Conservation (phyloP, 2,888 invertebrate genomes). For the Campoplex capitator region DNA sequence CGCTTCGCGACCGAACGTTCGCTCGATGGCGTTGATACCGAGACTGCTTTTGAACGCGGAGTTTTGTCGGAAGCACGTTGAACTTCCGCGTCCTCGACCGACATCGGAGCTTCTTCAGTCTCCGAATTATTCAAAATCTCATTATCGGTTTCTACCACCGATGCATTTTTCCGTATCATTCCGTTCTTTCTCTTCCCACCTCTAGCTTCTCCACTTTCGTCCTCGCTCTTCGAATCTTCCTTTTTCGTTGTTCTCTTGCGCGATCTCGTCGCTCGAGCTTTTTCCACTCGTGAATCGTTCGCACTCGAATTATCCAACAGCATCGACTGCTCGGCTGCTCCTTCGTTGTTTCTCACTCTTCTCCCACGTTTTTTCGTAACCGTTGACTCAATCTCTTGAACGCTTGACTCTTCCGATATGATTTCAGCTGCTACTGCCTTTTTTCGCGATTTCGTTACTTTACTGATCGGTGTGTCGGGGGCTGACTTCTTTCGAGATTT, state of each 20-base stretch:
- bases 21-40: conserved; percentile 51
- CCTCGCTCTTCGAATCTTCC: conserved; percentile 32
- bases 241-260: conserved; percentile 60
- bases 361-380: conserved; percentile 61
- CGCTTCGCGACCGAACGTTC: conserved; percentile 25
- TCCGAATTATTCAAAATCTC: conserved; percentile 22
- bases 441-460: conserved; percentile 55
- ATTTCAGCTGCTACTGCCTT: conserved; percentile 31
- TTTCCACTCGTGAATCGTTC: conserved; percentile 49
- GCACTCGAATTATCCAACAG: conserved; percentile 36
- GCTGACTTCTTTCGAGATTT: conserved; percentile 34
- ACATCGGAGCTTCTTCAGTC: conserved; percentile 17
- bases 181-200: conserved; percentile 7
- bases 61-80: conserved; percentile 43
- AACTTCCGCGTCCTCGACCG: conserved; percentile 65
- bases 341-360: conserved; percentile 53
- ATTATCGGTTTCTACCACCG: conserved; percentile 3
- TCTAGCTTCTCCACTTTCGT: conserved; percentile 13
- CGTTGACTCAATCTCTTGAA: conserved; percentile 14
- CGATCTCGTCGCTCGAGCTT: conserved; percentile 27
- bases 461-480: conserved; percentile 24
- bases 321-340: conserved; percentile 39
- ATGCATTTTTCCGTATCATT: background rate
- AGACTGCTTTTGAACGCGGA: conserved; percentile 6
- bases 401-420: conserved; percentile 28